A percentile compares a stretch with the other conserved stretches of the same genome.
phyloP scores from a whole-genome alignment of 2,888 invertebrate genomes.

The Helleia helle region DNA sequence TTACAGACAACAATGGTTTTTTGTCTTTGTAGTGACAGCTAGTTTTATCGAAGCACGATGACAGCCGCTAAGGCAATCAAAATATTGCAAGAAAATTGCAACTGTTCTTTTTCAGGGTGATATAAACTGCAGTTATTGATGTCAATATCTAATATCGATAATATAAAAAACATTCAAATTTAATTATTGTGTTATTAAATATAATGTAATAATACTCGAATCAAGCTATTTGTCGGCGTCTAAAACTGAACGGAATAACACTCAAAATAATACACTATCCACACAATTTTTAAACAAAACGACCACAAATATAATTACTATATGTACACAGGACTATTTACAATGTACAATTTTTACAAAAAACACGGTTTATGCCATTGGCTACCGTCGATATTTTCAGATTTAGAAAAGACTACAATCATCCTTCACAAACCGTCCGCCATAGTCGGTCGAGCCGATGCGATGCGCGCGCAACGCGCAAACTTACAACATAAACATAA shows the following conservation, averaged over 20 bases:
- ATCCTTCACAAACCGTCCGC: conserved; percentile 71
- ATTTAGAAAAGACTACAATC: conserved; percentile 70
- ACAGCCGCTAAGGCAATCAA: conserved; percentile 67
- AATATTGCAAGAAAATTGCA: conserved; percentile 69
- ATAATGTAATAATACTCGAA: conserved; percentile 59
- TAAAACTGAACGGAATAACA: conserved; percentile 74
- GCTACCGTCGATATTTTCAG: conserved; percentile 77
- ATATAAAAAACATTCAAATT: conserved; percentile 31
- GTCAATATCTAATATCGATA: conserved; percentile 32
- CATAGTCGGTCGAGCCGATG: conserved; percentile 69
- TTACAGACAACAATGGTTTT: conserved; percentile 42
- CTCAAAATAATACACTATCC: conserved; percentile 76
- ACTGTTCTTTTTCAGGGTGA: conserved; percentile 69
- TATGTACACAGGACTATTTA: conserved; percentile 83
- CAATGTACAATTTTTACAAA: conserved; percentile 80
- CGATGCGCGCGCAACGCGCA: conserved; percentile 74
- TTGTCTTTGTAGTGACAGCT: conserved; percentile 60
- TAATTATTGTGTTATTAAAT: conserved; percentile 43
- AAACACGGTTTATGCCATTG: conserved; percentile 79
- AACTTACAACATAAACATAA: conserved; percentile 65
- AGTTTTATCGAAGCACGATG: conserved; percentile 58
- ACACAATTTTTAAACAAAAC: conserved; percentile 76
- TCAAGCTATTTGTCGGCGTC: conserved; percentile 73
- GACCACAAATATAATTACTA: conserved; percentile 80
- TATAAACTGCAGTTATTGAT: conserved; percentile 67